Evolutionary conservation across 2,888 invertebrate species (phyloP).

Genomic region (Herminia tarsipennalis): DNA sequence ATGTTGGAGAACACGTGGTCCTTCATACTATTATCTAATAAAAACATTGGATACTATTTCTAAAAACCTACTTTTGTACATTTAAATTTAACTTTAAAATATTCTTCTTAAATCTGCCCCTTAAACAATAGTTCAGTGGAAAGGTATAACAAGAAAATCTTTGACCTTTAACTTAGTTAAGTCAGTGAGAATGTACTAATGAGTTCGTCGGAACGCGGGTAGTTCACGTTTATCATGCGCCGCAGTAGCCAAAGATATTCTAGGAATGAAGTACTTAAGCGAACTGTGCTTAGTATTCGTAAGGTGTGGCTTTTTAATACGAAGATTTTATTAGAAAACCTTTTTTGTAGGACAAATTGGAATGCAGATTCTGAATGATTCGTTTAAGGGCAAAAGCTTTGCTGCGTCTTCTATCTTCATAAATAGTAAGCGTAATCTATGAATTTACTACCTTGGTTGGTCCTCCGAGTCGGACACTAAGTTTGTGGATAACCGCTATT

Average conservation of each 20-base stretch:
- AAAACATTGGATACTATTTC: not conserved
- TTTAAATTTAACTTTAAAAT: not conserved
- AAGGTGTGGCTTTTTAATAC: slow-evolving; percentile 18
- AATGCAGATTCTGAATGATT: not conserved
- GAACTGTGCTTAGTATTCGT: slow-evolving; percentile 29
- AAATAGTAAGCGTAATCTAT: not conserved
- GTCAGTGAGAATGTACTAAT: slow-evolving; percentile 43
- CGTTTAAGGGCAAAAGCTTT: not conserved
- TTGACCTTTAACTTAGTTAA: slow-evolving; percentile 19
- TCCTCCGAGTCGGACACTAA: too few relatives aligned
- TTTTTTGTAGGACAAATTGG: not conserved
- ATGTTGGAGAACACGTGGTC: too few relatives aligned
- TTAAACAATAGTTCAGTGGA: not conserved
- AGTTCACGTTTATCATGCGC: slow-evolving; percentile 42
- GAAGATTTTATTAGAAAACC: slow-evolving; percentile 19
- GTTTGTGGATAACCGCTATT: too few relatives aligned
- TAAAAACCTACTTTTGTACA: not conserved
- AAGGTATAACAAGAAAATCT: slow-evolving; percentile 9
- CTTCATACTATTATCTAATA: too few relatives aligned
- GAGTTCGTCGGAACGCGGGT: slow-evolving; percentile 39
- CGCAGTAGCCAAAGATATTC: slow-evolving; percentile 18
- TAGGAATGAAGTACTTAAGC: slow-evolving; percentile 25
- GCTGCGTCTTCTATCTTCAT: not conserved
- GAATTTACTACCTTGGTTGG: not conserved
- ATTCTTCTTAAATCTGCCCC: not conserved